These are phyloP conservation scores for Oasisia sp. DNA, from an alignment of 2,888 invertebrate species.

Conservation along the genomic window DNA sequence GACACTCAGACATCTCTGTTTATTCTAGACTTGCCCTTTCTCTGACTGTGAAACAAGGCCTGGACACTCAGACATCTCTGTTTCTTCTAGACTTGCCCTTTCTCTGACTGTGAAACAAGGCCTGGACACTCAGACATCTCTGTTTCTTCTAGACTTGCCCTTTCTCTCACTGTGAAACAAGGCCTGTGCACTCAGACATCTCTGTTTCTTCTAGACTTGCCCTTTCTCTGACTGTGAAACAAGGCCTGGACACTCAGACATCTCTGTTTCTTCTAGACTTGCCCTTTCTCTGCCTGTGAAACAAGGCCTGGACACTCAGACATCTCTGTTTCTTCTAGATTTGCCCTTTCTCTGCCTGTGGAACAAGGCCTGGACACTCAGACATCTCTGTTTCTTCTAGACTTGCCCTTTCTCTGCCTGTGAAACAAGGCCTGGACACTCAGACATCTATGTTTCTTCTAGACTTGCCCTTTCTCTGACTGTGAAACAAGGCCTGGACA, in stretches of 20 bases:
- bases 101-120: not conserved
- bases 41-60: not conserved
- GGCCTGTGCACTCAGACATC: not conserved
- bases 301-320: not conserved
- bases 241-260: not conserved
- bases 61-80: not conserved
- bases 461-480: not conserved
- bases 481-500: not conserved
- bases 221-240: not conserved
- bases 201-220: not conserved
- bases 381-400: not conserved
- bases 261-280: not conserved
- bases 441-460: not conserved
- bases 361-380: not conserved
- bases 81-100: not conserved
- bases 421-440: not conserved
- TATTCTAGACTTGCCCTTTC: not conserved
- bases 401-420: not conserved
- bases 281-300: not conserved
- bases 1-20: not conserved
- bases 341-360: not conserved
- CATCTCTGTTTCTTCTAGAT: not conserved
- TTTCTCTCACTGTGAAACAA: not conserved
- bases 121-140: not conserved
- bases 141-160: not conserved